Evolutionary conservation across 2,113 vertebrate genomes (phyloP).

Genomic region (Hippocampus mohnikei): DNA sequence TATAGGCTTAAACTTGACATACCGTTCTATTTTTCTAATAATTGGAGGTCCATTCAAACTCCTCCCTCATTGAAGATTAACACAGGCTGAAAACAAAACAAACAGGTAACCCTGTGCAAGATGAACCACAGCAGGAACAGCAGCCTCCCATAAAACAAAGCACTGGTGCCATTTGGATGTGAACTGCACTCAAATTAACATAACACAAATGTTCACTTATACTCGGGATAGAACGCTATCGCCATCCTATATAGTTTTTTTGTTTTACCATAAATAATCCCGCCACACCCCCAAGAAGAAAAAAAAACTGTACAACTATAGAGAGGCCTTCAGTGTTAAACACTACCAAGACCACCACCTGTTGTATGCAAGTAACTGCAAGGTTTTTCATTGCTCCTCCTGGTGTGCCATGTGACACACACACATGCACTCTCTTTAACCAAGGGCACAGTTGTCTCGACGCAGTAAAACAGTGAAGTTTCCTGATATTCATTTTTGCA

Average conservation of each 20-base stretch:
- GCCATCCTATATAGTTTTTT: neutral
- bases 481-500: slow-evolving; percentile 16
- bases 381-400: slow-evolving; percentile 15
- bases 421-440: slow-evolving; percentile 7
- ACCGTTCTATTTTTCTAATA: neutral
- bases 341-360: slow-evolving; percentile 19
- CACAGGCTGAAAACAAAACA: slow-evolving; percentile 26
- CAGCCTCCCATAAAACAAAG: slow-evolving; percentile 30
- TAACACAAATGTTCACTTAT: slow-evolving; percentile 13
- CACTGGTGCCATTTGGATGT: slow-evolving; percentile 22
- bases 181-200: slow-evolving; percentile 16
- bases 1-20: slow-evolving; percentile 18
- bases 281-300: neutral
- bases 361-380: slow-evolving; percentile 13
- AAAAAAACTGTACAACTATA: slow-evolving; percentile 12
- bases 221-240: slow-evolving; percentile 20
- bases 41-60: slow-evolving; percentile 3
- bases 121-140: slow-evolving; percentile 41
- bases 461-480: slow-evolving; percentile 27
- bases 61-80: slow-evolving; percentile 4
- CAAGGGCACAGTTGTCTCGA: slow-evolving; percentile 38
- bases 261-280: slow-evolving; percentile 46
- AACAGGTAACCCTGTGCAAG: slow-evolving; percentile 26
- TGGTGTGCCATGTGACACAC: neutral
- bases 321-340: slow-evolving; percentile 56